phyloP scores from a whole-genome alignment of 2,113 vertebrate species.

The Deroptyus accipitrinus region DNA sequence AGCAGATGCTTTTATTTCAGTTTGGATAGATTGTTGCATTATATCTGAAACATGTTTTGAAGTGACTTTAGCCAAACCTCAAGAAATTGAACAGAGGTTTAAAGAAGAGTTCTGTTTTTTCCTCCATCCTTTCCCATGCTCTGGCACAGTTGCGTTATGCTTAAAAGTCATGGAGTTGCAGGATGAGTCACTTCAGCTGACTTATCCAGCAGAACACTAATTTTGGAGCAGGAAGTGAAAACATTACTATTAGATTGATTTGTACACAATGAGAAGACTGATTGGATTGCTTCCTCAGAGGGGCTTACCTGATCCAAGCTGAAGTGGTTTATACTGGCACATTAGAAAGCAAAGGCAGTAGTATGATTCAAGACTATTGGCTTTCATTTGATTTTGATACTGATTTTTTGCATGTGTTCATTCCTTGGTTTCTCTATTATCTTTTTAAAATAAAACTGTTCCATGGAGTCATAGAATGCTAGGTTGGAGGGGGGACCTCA shows the following conservation, averaged over 20 bases:
- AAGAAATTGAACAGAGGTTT: neutral
- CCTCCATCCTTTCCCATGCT: neutral
- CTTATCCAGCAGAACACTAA: neutral
- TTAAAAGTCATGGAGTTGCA: neutral
- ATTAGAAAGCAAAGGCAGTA: neutral
- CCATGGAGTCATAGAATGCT: neutral
- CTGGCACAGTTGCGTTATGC: neutral
- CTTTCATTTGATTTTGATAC: neutral
- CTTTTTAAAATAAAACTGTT: neutral
- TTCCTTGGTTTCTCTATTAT: neutral
- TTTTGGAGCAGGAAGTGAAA: neutral
- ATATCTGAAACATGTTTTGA: neutral
- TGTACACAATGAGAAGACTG: neutral
- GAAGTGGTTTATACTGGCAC: neutral
- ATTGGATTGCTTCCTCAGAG: neutral
- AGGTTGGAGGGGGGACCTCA: neutral
- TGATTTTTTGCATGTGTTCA: neutral
- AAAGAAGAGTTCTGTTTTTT: neutral
- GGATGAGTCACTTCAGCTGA: neutral
- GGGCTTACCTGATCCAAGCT: neutral
- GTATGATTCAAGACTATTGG: neutral
- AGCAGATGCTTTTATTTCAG: neutral
- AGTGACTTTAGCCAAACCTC: neutral
- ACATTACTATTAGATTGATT: neutral
- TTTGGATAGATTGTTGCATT: neutral